A percentile compares a stretch with the other conserved stretches of the same genome.
Evolutionary conservation across 2,113 vertebrate species (phyloP).

Genomic region (Sceloporus undulatus): DNA sequence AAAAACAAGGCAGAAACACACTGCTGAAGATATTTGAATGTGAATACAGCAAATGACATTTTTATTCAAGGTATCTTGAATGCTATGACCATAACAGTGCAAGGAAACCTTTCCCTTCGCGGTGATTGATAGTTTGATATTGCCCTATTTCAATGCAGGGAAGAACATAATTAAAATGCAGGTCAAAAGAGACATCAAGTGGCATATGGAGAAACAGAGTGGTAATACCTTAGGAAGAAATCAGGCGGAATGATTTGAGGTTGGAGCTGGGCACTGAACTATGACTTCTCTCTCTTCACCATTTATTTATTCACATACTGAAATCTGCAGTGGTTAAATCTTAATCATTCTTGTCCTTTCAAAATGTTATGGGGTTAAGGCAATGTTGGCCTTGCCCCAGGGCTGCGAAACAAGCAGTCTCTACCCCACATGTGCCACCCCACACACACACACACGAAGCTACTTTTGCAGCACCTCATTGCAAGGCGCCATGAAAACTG

Average conservation of each 20-base stretch:
- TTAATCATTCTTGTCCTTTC: not conserved
- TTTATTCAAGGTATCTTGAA: slow-evolving; percentile 67
- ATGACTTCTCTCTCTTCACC: not conserved
- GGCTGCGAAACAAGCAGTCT: no score
- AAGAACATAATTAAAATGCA: slow-evolving; percentile 62
- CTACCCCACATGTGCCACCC: no score
- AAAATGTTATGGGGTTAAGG: not conserved
- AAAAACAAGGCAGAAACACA: slow-evolving; percentile 54
- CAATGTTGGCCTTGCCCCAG: not conserved
- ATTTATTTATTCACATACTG: not conserved
- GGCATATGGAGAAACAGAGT: slow-evolving; percentile 48
- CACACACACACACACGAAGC: not conserved
- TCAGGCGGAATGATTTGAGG: slow-evolving; percentile 24
- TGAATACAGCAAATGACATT: slow-evolving; percentile 55
- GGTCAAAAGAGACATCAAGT: slow-evolving; percentile 18
- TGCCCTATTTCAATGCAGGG: slow-evolving; percentile 45
- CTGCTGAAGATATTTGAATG: slow-evolving; percentile 59
- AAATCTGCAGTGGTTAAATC: not conserved
- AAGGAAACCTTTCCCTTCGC: slow-evolving; percentile 56
- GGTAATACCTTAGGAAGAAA: slow-evolving; percentile 32
- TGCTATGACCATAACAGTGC: slow-evolving; percentile 60
- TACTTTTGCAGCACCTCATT: not conserved
- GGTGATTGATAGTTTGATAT: slow-evolving; percentile 46
- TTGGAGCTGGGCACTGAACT: not conserved
- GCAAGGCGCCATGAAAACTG: no score